A percentile compares a stretch with the other conserved stretches of the same genome.
These are phyloP conservation scores for Orthonyx spaldingii DNA, from an alignment of 2,113 vertebrate genomes.

Conservation along the genomic window DNA sequence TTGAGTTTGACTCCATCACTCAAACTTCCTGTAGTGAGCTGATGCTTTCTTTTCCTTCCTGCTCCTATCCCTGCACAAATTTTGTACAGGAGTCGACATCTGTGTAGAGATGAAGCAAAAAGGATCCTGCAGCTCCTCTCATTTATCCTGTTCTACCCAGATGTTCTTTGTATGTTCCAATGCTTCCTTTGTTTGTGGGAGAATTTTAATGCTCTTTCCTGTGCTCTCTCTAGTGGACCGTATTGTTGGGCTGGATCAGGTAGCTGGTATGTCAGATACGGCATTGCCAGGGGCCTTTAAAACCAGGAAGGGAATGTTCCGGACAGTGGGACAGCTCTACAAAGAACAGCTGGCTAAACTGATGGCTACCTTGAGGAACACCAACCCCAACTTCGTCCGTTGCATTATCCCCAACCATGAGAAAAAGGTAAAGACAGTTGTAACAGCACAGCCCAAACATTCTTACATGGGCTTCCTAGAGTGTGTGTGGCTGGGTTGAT, in stretches of 20 bases:
- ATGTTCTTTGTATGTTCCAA: neutral
- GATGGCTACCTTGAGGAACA: conserved; percentile 95
- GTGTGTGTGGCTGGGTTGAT: neutral
- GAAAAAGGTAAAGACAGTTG: conserved; percentile 84
- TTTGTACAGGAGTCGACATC: conserved; percentile 33
- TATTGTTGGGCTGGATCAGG: conserved; percentile 96
- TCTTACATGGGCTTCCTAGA: neutral
- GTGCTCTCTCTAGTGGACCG: conserved; percentile 84
- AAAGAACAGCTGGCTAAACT: conserved; percentile 97
- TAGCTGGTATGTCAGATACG: conserved; percentile 91
- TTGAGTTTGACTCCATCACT: conserved; percentile 28
- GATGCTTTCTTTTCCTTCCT: conserved; percentile 54
- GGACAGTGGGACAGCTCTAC: conserved; percentile 96
- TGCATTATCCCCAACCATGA: conserved; percentile 99
- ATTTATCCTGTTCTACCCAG: conserved; percentile 18
- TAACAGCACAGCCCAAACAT: neutral
- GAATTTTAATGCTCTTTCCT: neutral
- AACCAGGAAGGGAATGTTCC: conserved; percentile 98
- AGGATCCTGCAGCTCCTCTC: conserved; percentile 11
- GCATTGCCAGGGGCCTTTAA: conserved; percentile 90
- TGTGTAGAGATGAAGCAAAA: conserved; percentile 49
- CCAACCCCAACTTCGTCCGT: conserved; percentile 97
- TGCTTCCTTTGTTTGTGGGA: neutral
- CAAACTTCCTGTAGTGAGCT: conserved; percentile 49
- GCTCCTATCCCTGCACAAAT: conserved; percentile 62